Conservation (phyloP, 2,888 invertebrate genomes). For the Empis stercorea region DNA sequence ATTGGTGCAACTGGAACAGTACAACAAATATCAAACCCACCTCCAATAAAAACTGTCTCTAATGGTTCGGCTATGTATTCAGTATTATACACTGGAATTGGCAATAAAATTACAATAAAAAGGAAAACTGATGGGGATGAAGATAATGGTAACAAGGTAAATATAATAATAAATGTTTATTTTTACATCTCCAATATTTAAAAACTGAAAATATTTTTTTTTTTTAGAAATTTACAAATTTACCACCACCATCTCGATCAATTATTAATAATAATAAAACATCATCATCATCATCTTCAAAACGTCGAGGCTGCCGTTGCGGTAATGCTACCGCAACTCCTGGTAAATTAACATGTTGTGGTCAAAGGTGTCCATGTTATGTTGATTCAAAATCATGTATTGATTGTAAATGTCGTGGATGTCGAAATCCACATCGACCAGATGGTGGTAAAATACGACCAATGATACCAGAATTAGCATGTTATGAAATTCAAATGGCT, state of each 20-base stretch:
- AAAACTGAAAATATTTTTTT: neutral
- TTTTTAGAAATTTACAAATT: constrained; percentile 13
- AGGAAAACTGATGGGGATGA: constrained; percentile 53
- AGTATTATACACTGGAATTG: constrained; percentile 65
- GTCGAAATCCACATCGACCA: constrained; percentile 77
- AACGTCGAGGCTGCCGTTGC: constrained; percentile 73
- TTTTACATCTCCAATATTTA: too few species aligned
- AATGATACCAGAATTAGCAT: constrained; percentile 53
- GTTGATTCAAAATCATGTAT: constrained; percentile 79
- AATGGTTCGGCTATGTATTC: constrained; percentile 57
- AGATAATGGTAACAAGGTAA: constrained; percentile 34
- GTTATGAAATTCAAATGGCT: constrained; percentile 41
- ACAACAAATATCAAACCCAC: constrained; percentile 17
- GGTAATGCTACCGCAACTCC: constrained; percentile 82
- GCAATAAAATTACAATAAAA: constrained; percentile 74
- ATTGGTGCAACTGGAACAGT: constrained; percentile 4
- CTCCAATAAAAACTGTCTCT: constrained; percentile 35
- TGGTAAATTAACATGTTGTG: constrained; percentile 84
- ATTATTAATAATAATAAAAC: constrained; percentile 3
- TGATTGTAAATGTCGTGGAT: constrained; percentile 84
- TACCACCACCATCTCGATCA: constrained; percentile 9
- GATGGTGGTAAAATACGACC: constrained; percentile 63
- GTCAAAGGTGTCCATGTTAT: constrained; percentile 89
- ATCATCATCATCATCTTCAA: constrained; percentile 23
- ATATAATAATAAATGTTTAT: too few species aligned